Evolutionary conservation across 2,113 vertebrate genomes (phyloP), one percentile per base, ranked within the genome.

Genomic region (Addax nasomaculatus): DNA sequence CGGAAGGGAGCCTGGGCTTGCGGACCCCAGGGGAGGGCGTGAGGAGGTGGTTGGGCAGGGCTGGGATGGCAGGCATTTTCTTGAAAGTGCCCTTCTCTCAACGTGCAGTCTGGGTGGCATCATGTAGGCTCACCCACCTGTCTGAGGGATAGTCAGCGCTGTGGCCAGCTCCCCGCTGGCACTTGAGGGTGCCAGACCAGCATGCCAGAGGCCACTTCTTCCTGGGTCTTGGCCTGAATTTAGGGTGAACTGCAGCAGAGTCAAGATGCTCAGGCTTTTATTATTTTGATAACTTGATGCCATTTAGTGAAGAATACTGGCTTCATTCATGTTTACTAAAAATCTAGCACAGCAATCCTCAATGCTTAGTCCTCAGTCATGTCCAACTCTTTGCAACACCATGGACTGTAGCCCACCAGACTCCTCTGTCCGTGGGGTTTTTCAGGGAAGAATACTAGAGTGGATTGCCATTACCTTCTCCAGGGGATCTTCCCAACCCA

Each of bases 281-380:
- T 79, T 60, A 49, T 70, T 93, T 84, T 58, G 57, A 90, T 73
- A 79, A 29, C 19, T 70, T 57, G 33, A 36, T 84, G 43, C 33
- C 27, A 2, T 14, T 78, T 43, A 6, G n/a, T 39, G 15, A 89
- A 60, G 47, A 73, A 85, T 62, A 84, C 55, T 2, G 7, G 36
- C 60, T 89, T 93, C 45, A 78, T n/a, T 95, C 30, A 45, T 10
- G 43, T 90, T 64, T 29, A 43, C 51, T 92, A 53, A 78, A 96
- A 97, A 60, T 49, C 78, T 8, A 95, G 17, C 55, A 1, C 36
- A 49, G 57, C 5, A 73, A 2, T 73, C 11, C 36, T 39, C 2
- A 43, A 3, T 73, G 36, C 36, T 73, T 73, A 73, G 70, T 73
- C 70, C 21, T 43, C 36, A 73, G 36, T 73, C 21, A 0, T 43